phyloP scores from a whole-genome alignment of 1,140 invertebrate species.

The Drosophila insularis region DNA sequence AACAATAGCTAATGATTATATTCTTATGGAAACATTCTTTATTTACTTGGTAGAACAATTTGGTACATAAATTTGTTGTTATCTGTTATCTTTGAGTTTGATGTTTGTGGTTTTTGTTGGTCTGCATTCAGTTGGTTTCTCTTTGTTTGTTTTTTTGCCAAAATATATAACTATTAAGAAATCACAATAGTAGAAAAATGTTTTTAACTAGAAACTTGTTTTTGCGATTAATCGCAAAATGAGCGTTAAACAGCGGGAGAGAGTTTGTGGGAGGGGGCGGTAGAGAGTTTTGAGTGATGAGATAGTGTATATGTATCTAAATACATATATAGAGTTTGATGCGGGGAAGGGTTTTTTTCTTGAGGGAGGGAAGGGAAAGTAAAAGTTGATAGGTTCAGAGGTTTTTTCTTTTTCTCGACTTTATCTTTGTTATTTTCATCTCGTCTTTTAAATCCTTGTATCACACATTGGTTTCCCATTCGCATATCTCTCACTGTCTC shows the following conservation, averaged over 20 bases:
- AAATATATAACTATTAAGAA: slow-evolving; percentile 60
- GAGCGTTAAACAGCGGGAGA: slow-evolving; percentile 51
- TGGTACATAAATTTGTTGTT: slow-evolving; percentile 70
- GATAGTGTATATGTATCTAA: not conserved
- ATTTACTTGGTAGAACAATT: slow-evolving; percentile 78
- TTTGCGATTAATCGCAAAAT: slow-evolving; percentile 39
- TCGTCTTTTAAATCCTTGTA: slow-evolving; percentile 7
- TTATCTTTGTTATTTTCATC: not conserved
- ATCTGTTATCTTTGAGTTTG: slow-evolving; percentile 34
- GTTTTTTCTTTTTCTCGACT: not conserved
- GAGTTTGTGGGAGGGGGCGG: slow-evolving; percentile 11
- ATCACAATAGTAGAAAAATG: slow-evolving; percentile 81
- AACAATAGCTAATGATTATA: not conserved
- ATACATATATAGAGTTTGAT: no score
- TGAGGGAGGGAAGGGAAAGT: slow-evolving; percentile 8
- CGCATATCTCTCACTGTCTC: slow-evolving; percentile 10
- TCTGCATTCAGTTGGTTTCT: not conserved
- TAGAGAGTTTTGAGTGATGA: not conserved
- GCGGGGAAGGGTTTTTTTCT: not conserved
- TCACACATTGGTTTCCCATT: slow-evolving; percentile 15
- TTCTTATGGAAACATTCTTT: slow-evolving; percentile 64
- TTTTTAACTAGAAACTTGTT: slow-evolving; percentile 62
- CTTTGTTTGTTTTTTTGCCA: slow-evolving; percentile 44
- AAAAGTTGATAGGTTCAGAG: slow-evolving; percentile 25
- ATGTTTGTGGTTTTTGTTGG: slow-evolving; percentile 10